phyloP scores from a whole-genome alignment of 2,888 invertebrate species.

The Hecatera dysodea region DNA sequence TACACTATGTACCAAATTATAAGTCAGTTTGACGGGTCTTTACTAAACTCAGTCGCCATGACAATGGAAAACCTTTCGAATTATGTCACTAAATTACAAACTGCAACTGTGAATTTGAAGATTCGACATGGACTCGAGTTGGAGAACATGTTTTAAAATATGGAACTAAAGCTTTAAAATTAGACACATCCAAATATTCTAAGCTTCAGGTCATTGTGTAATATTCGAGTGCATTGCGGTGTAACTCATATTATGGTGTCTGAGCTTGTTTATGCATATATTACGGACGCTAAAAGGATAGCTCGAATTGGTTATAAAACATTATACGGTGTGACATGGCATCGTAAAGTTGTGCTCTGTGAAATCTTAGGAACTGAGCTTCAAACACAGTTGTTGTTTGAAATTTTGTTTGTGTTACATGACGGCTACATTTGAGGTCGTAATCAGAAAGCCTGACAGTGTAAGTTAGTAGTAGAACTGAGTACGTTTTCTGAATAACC shows the following conservation, averaged over 20 bases:
- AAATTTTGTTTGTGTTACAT: background rate
- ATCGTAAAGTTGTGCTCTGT: slow-evolving; percentile 42
- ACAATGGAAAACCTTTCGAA: background rate
- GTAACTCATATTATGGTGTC: slow-evolving; percentile 70
- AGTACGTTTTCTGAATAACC: too few species aligned
- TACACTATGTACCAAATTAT: too few species aligned
- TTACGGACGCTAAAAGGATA: slow-evolving; percentile 64
- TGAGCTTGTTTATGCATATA: slow-evolving; percentile 68
- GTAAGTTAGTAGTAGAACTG: background rate
- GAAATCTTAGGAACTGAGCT: slow-evolving; percentile 31
- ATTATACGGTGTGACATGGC: slow-evolving; percentile 55
- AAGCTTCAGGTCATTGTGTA: slow-evolving; percentile 53
- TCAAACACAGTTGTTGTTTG: slow-evolving; percentile 12
- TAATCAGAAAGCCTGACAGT: background rate
- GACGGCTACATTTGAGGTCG: too few species aligned
- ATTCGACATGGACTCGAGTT: background rate
- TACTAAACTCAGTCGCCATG: background rate
- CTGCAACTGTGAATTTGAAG: background rate
- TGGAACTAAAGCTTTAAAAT: slow-evolving; percentile 7
- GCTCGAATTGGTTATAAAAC: slow-evolving; percentile 64
- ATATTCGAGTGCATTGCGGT: slow-evolving; percentile 74
- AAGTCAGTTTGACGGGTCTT: background rate
- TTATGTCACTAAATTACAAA: background rate
- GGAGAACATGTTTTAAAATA: background rate
- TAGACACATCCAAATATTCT: slow-evolving; percentile 60